Conservation (phyloP, 1,140 invertebrate species). For the Ips nitidus region DNA sequence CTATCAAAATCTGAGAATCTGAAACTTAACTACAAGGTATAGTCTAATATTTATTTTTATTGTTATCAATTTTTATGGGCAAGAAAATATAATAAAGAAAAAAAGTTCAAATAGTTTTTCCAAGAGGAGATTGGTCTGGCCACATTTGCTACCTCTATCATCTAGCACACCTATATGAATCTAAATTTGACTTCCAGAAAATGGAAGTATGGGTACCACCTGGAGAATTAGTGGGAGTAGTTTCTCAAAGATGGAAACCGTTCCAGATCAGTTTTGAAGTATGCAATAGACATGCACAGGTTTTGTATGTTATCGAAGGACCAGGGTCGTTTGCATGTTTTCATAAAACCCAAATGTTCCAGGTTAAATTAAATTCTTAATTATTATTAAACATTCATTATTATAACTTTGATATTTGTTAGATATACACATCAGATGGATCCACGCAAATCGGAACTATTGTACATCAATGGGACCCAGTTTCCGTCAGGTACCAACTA, state of each 20-base stretch:
- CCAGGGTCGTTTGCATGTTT: slow-evolving; percentile 51
- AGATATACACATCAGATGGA: slow-evolving; percentile 54
- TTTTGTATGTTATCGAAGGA: slow-evolving; percentile 59
- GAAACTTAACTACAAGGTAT: no score
- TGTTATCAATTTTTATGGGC: no score
- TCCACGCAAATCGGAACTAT: slow-evolving; percentile 59
- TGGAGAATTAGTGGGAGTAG: slow-evolving; percentile 58
- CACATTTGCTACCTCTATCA: no score
- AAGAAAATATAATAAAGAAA: no score
- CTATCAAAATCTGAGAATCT: no score
- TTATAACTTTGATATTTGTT: slow-evolving; percentile 7
- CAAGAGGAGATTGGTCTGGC: no score
- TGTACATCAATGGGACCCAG: slow-evolving; percentile 59
- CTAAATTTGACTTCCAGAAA: slow-evolving; percentile 31
- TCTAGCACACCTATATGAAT: no score
- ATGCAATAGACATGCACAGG: slow-evolving; percentile 53
- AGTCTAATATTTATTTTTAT: no score
- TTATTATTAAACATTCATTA: slow-evolving; percentile 2
- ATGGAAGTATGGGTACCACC: slow-evolving; percentile 59
- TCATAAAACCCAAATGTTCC: slow-evolving; percentile 54
- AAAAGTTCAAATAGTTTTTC: no score
- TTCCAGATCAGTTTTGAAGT: slow-evolving; percentile 57
- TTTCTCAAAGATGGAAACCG: slow-evolving; percentile 58
- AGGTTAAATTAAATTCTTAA: slow-evolving; percentile 43
- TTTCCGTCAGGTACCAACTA: slow-evolving; percentile 57